Evolutionary conservation across 1,140 invertebrate species (phyloP), one percentile per base, ranked within the genome.

Genomic region (Conus ventricosus): DNA sequence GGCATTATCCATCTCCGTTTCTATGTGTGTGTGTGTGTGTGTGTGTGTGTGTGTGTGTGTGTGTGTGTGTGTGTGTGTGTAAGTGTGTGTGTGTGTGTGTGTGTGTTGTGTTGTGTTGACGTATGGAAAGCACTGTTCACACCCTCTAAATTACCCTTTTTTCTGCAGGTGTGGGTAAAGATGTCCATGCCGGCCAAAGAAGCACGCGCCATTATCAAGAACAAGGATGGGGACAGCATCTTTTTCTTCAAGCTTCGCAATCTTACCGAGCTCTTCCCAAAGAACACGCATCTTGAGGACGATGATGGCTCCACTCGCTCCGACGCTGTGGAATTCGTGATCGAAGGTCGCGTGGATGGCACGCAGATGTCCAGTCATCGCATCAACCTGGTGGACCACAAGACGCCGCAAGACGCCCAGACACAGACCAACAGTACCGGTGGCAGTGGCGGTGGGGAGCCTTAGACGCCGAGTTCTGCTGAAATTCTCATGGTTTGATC

Each of bases 281-380:
- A 83, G 54, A 15, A 20, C 53, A 83, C 53, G 10, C 81, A 83
- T 53, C 53, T 83, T 13, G 17, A 55, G 81, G 81, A 57, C 20
- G 55, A 57, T 13, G 81, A 83, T 23, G 55, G 55, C 10, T 51
- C 15, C 11, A 8, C 25, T 8, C 60, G 85, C 23, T 25, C 60
- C 17, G 85, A 86, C 85, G 85, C 85, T 25, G 85, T 86, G 23
- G 53, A 75, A 27, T 86, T 86, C 15, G 25, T 75, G 60, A 76
- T 76, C 27, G 85, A 86, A 51, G 85, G 85, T 15, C 51, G 60
- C 27, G 85, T 86, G 71, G 85, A 86, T 67, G 85, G 85, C 67
- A 76, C 76, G 67, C 85, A 86, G 85, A 60, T 86, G 85, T 75
- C 85, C 71, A 86, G 51, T 25, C 85, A 86, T 25, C 60, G 85